These are phyloP conservation scores for Etheostoma cragini DNA, from an alignment of 2,113 vertebrate genomes.

Conservation along the genomic window DNA sequence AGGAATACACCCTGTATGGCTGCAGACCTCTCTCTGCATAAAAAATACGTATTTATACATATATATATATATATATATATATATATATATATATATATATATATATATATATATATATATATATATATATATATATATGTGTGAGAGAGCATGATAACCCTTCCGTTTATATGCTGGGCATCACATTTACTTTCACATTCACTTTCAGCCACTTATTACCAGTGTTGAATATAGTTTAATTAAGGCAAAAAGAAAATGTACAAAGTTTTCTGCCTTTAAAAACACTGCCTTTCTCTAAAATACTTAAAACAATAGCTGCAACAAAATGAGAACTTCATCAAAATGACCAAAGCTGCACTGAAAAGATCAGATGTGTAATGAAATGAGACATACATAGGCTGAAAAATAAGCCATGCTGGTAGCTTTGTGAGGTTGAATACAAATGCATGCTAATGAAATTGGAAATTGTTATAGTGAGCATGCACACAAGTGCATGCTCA, in stretches of 20 bases:
- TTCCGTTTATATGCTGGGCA: neutral
- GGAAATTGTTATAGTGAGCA: too few species aligned
- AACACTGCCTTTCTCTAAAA: neutral
- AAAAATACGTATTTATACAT: too few species aligned
- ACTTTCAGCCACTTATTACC: neutral
- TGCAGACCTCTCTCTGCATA: slow-evolving; percentile 1
- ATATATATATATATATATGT: neutral
- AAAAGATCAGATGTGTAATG: neutral
- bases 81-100: too few species aligned
- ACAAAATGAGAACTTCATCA: neutral
- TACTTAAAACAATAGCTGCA: neutral
- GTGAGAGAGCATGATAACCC: neutral
- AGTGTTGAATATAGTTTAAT: neutral
- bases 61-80: too few species aligned
- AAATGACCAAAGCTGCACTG: neutral
- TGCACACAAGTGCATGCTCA: too few species aligned
- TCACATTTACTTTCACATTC: neutral
- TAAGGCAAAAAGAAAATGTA: neutral
- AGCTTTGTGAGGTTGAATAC: neutral
- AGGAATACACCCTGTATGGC: slow-evolving; percentile 8
- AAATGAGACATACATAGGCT: neutral
- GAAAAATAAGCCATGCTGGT: neutral
- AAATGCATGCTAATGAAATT: too few species aligned
- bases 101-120: too few species aligned
- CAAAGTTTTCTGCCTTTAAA: too few species aligned